phyloP scores from a whole-genome alignment of 2,113 vertebrate species.

The Microtus ochrogaster region DNA sequence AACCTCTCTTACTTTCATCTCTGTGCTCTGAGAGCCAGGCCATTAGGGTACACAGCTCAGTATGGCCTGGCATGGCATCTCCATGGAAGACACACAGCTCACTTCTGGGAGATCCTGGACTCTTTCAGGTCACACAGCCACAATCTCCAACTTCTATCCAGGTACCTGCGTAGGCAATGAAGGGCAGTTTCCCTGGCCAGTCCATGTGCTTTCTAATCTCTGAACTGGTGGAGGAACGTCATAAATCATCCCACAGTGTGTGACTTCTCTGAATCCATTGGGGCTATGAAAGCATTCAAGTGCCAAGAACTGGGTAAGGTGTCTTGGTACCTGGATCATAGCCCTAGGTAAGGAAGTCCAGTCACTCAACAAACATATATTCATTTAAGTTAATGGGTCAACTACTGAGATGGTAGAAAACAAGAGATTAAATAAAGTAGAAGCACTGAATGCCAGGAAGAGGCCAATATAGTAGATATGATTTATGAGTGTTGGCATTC shows the following conservation, averaged over 20 bases:
- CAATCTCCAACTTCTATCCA: not conserved
- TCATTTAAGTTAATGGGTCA: not conserved
- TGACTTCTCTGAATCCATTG: not conserved
- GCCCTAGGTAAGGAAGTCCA: not conserved
- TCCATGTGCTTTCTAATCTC: not conserved
- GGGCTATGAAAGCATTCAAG: not conserved
- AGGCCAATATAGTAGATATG: not conserved
- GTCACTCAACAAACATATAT: not conserved
- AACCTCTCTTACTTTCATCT: slow-evolving; percentile 36
- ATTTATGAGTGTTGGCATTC: not conserved
- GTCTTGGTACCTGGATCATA: not conserved
- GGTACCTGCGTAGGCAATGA: not conserved
- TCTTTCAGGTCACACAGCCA: not conserved
- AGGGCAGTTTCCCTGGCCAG: not conserved
- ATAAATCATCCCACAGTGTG: not conserved
- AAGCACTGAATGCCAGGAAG: not conserved
- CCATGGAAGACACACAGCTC: not conserved
- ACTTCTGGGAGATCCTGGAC: not conserved
- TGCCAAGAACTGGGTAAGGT: not conserved
- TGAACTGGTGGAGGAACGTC: not conserved
- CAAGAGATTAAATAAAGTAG: not conserved
- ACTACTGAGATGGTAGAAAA: not conserved
- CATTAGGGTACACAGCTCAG: not conserved
- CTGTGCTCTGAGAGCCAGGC: slow-evolving; percentile 33
- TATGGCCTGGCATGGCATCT: not conserved